Base-by-base conservation (phyloP, 2,113 vertebrate species). In the Sisor rabdophorus region DNA sequence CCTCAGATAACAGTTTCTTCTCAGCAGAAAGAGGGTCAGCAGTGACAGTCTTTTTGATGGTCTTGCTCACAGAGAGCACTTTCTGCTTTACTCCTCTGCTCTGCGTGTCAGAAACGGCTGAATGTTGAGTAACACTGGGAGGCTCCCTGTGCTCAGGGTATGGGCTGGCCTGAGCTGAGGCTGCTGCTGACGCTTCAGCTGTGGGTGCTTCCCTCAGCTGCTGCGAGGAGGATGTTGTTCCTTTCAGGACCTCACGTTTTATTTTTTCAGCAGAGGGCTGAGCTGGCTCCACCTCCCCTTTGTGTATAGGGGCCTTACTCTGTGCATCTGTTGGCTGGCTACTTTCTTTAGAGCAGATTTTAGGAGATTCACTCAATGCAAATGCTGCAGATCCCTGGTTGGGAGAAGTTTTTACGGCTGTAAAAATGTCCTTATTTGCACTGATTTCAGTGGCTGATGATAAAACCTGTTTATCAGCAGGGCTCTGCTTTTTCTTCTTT, bases 281-380 rank as follows among this genome's bases (percentile, higher is more conserved):
- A 0, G 63, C 60, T 86, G 86, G 86, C 92, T 92, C 92, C 92
- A 83, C 92, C 92, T 86, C 88, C 84, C 81, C 82, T 93, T 91
- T 92, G 91, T 91, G 84, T 90, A 79, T 77, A 7, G 83, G 89
- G 91, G 89, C 90, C 85, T 87, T 88, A 78, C 82, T 81, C 82
- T 87, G 87, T 84, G 88, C 89, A 92, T 89, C 90, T 91, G 89
- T 87, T 85, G 85, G 76, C 82, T 82, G 86, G 54, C 50, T 64
- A 65, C 79, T 85, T 88, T 91, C 88, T 86, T 87, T 86, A 75
- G 68, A 63, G 72, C 81, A 82, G 84, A 89, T 87, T 90, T 87
- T 72, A 76, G 83, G 67, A 86, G 85, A 84, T 75, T 79, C 79
- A 71, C 70, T 84, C 22, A 53, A 75, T 81, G 78, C 59, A 69